These are phyloP conservation scores for Acrocephalus scirpaceus DNA, from an alignment of 2,797 vertebrate genomes.

Conservation along the genomic window DNA sequence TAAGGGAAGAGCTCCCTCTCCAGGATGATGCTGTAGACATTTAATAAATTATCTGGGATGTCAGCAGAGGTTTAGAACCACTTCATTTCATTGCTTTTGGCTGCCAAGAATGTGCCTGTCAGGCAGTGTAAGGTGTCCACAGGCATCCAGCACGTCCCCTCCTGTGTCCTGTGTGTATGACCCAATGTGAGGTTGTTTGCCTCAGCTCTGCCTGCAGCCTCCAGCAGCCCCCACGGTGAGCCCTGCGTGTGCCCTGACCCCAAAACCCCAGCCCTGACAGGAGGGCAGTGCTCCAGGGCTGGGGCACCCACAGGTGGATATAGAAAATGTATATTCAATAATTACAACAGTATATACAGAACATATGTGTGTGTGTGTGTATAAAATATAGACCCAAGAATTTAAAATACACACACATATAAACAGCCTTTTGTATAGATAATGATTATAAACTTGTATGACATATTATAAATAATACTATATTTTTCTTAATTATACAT, in stretches of 20 bases:
- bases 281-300: neutral
- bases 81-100: neutral
- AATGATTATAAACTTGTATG: neutral
- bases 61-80: rapidly evolving
- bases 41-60: rapidly evolving
- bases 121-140: neutral
- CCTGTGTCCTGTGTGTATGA: rapidly evolving
- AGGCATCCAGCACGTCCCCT: neutral
- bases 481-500: neutral
- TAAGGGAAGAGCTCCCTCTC: neutral
- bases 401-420: neutral
- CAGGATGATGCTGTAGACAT: rapidly evolving
- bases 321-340: neutral
- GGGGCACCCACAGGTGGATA: neutral
- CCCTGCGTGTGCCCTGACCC: neutral
- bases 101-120: neutral
- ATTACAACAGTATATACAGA: neutral
- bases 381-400: neutral
- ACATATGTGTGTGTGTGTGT: rapidly evolving
- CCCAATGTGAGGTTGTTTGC: neutral
- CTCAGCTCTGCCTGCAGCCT: neutral
- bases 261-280: neutral
- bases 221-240: neutral
- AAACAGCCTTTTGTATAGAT: neutral
- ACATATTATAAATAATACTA: neutral